phyloP scores from a whole-genome alignment of 2,888 invertebrate species.

The Meliscaeva auricollis region DNA sequence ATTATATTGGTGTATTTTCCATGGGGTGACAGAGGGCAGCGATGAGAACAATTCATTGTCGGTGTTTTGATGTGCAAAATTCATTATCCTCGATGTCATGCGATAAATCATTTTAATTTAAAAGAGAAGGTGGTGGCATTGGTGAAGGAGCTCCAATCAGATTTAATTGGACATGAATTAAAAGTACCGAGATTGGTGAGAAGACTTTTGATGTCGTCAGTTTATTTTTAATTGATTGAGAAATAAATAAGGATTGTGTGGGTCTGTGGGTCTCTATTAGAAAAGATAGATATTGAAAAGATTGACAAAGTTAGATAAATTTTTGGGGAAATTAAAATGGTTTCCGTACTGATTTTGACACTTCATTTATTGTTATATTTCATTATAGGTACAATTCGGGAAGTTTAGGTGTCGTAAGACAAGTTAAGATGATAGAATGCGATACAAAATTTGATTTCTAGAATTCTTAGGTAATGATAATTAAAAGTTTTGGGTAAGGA shows the following conservation, averaged over 20 bases:
- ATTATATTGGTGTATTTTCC: not conserved
- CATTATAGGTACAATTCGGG: no score
- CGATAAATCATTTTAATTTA: slow-evolving; percentile 73
- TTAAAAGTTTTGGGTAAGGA: no score
- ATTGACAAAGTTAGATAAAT: slow-evolving; percentile 6
- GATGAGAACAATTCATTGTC: slow-evolving; percentile 51
- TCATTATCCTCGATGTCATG: slow-evolving; percentile 63
- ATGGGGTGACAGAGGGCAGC: not conserved
- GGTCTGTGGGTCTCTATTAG: not conserved
- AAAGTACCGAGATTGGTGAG: slow-evolving; percentile 9
- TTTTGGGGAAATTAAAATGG: slow-evolving; percentile 16
- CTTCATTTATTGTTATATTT: not conserved
- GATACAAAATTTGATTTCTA: no score
- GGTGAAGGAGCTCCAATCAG: slow-evolving; percentile 44
- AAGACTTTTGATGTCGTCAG: slow-evolving; percentile 20
- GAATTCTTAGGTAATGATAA: no score
- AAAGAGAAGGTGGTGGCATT: slow-evolving; percentile 9
- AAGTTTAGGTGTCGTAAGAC: no score
- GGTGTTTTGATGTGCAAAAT: slow-evolving; percentile 64
- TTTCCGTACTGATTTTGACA: slow-evolving; percentile 1
- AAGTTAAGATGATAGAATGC: no score
- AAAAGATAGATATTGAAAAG: not conserved
- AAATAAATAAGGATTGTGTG: no score
- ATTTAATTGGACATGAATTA: slow-evolving; percentile 47
- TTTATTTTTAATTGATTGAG: slow-evolving; percentile 26